Base-by-base conservation (phyloP, 2,888 invertebrate species). In the Chalcis sispes region DNA sequence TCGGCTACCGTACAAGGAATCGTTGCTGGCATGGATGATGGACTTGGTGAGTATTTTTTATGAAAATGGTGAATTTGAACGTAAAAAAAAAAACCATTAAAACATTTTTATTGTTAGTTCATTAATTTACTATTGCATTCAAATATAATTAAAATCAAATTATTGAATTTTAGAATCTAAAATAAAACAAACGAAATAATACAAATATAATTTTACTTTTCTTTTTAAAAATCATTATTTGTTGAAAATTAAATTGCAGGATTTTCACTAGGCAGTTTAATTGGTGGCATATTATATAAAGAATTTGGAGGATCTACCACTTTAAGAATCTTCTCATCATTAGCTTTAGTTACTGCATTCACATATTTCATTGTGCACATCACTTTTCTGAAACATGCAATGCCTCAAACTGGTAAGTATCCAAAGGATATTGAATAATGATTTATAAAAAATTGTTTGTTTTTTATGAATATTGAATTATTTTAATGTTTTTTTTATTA, bases 1-100 rank as follows among this genome's bases (percentile, higher is more conserved):
- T 94, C 95, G 3, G 95, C 95, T 7, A 96, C 96, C 0, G 93
- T 96, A 74, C 96, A 96, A 86, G 96, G 96, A 0, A 91, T 96
- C 32, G 94, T 95, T 46, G 95, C 95, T 0, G 96, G 95, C n/a
- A 93, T 95, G 93, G 96, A 96, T 84, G 96, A 96, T 84, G 96
- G 96, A 0, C 89, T 95, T 32, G 94, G 94, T 94, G 84, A 88
- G 90, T 62, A n/a, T 67, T 46, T 36, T 1, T 13, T 13, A 36
- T 15, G 15, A 32, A n/a, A n/a, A n/a, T n/a, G n/a, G n/a, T n/a
- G n/a, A n/a, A n/a, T n/a, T n/a, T n/a, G n/a, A n/a, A n/a, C n/a
- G n/a, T n/a, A n/a, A n/a, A n/a, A n/a, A n/a, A n/a, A n/a, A n/a
- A n/a, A n/a, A n/a, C n/a, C n/a, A n/a, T n/a, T n/a, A n/a, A n/a